Evolutionary conservation across 1,140 invertebrate species (phyloP).

Genomic region (Ooceraea biroi): DNA sequence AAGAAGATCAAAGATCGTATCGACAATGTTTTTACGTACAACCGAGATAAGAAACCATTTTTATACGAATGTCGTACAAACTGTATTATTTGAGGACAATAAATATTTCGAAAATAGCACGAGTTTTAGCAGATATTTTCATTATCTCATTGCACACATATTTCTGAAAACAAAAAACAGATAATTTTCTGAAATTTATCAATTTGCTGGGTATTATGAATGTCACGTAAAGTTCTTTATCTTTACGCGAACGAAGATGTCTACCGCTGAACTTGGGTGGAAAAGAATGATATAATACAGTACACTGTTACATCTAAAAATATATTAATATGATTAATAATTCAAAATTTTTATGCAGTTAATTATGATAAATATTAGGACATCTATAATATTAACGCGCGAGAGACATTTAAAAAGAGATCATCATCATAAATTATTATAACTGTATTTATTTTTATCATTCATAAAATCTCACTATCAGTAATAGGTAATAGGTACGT

Average conservation of each 20-base stretch:
- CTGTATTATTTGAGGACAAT: constrained; percentile 20
- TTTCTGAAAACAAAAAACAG: constrained; percentile 7
- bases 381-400: not conserved
- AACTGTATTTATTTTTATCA: constrained; percentile 78
- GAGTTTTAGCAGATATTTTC: not conserved
- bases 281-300: constrained; percentile 31
- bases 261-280: not conserved
- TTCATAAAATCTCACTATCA: constrained; percentile 78
- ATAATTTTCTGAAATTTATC: not conserved
- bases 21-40: constrained; percentile 14
- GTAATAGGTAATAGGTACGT: constrained; percentile 74
- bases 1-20: not conserved
- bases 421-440: constrained; percentile 52
- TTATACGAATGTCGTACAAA: constrained; percentile 26
- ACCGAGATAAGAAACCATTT: constrained; percentile 1
- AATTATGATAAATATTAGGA: constrained; percentile 14
- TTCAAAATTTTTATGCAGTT: constrained; percentile 19
- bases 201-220: not conserved
- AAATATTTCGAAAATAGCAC: constrained; percentile 41
- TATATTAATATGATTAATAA: not conserved
- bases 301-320: constrained; percentile 23
- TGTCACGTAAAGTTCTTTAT: too few species aligned
- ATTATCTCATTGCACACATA: not conserved
- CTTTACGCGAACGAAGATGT: not conserved
- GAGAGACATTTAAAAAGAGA: constrained; percentile 49